Conservation (phyloP, 2,113 vertebrate species). For the Nannospalax galili region DNA sequence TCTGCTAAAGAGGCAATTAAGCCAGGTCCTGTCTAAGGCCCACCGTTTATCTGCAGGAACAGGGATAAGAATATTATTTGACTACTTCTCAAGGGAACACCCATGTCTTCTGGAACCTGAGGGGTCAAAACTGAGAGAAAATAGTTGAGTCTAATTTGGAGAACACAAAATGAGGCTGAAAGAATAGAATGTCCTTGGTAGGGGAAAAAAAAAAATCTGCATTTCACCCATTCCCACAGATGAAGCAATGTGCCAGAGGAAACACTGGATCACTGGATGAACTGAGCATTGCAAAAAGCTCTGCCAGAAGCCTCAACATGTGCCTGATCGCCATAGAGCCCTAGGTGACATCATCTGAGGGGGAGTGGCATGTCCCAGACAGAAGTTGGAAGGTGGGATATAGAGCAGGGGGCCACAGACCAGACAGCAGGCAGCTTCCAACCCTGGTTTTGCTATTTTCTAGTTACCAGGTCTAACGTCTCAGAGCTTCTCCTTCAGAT, state of each 20-base stretch:
- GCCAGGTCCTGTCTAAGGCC: not conserved
- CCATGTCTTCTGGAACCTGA: not conserved
- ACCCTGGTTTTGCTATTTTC: not conserved
- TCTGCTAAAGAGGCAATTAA: not conserved
- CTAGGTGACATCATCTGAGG: not conserved
- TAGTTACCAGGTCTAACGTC: not conserved
- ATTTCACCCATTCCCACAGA: not conserved
- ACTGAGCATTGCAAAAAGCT: not conserved
- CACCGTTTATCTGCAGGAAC: not conserved
- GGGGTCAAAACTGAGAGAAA: not conserved
- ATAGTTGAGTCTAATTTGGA: not conserved
- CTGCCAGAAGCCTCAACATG: not conserved
- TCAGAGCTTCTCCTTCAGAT: not conserved
- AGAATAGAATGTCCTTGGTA: not conserved
- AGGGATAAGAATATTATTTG: not conserved
- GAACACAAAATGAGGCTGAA: not conserved
- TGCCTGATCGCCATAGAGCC: rapidly evolving
- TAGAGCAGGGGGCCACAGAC: too few relatives aligned
- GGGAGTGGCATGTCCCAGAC: not conserved
- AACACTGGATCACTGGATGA: not conserved
- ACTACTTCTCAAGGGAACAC: not conserved
- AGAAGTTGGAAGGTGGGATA: not conserved
- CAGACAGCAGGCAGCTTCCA: too few relatives aligned
- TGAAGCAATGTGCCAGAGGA: not conserved
- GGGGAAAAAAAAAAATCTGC: not conserved